Evolutionary conservation across 2,113 vertebrate species (phyloP), one percentile per base, ranked within the genome.

Genomic region (Siniperca chuatsi): DNA sequence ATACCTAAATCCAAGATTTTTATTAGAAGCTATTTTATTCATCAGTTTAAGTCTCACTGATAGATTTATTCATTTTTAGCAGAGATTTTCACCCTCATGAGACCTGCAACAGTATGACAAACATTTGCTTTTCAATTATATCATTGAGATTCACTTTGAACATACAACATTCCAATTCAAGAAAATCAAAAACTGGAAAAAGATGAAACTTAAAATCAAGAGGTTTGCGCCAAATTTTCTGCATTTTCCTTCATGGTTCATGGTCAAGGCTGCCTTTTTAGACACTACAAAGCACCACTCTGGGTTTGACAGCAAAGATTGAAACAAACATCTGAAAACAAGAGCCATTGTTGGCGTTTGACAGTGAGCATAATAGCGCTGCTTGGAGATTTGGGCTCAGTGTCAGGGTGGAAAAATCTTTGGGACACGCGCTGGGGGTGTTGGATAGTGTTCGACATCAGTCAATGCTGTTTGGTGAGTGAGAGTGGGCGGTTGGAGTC

Each of bases 321-420:
- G 78, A 91, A 93, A 85, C 82, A 88, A 92, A 89, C 89, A 92
- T 85, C 83, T 33, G 68, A 86, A 87, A 79, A 92, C 81, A 83
- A 72, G 46, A 82, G 86, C 62, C 37, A 76, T 90, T 92, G 92
- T 94, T 89, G 83, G 70, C 81, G 90, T 85, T 87, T 94, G 92
- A 94, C 87, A 92, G 88, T 65, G 35, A 92, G 84, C 87, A 94
- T 75, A 90, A 91, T 84, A 77, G 75, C 5, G 61, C 90, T 80
- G 87, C 89, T 87, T 46, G 75, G 91, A 90, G 87, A 91, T 93
- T 87, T 79, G 77, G 83, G 70, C 81, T 87, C 85, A 82, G 70
- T 83, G 83, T 86, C 88, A 81, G 87, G 73, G 87, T 88, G 87
- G 74, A 93, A 90, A 87, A 90, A 84, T 84, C 83, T 90, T 83